Base-by-base conservation (phyloP, 2,888 invertebrate genomes). In the Euphydryas editha region DNA sequence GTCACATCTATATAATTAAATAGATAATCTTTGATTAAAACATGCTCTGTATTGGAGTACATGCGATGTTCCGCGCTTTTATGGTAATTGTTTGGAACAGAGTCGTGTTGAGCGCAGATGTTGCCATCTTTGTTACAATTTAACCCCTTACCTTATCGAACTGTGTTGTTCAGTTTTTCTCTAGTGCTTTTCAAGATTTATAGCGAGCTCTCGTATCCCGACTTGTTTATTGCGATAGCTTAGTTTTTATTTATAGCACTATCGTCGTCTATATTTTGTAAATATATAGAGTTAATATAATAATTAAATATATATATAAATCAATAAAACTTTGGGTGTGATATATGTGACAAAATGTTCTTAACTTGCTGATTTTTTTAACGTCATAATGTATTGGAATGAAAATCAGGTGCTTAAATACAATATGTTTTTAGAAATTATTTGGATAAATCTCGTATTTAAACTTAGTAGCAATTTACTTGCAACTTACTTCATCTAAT, bases 81-180 rank as follows among this genome's bases (percentile, higher is more conserved):
- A 82, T 81, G 79, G 78, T 81, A 84, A 84, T 84, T 80, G 80
- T 82, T 78, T 76, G 76, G 69, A 79, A 77, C 73, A 71, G 72
- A 70, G 67, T 69, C 69, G 71, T 76, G 73, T 76, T 75, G 71
- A 69, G 69, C 74, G 70, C 79, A 78, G 71, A 76, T 78, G 81
- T 77, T 76, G 46, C 68, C 64, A 72, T 72, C 65, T 78, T 79
- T 76, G 72, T 78, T 77, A 75, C 73, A 78, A 76, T 73, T 76
- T 78, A 80, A 75, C 70, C 76, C 76, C 79, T 76, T 78, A 65
- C 60, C 65, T 70, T 61, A 69, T 56, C 62, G 62, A 62, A 66
- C 66, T 63, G 54, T 66, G 57, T 60, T 47, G 30, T 67, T 59
- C 37, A 62, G 30, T 44, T 42, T 59, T 59, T 54, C 54, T 54